Evolutionary conservation across 2,888 invertebrate species (phyloP).

Genomic region (Pammene fasciana): DNA sequence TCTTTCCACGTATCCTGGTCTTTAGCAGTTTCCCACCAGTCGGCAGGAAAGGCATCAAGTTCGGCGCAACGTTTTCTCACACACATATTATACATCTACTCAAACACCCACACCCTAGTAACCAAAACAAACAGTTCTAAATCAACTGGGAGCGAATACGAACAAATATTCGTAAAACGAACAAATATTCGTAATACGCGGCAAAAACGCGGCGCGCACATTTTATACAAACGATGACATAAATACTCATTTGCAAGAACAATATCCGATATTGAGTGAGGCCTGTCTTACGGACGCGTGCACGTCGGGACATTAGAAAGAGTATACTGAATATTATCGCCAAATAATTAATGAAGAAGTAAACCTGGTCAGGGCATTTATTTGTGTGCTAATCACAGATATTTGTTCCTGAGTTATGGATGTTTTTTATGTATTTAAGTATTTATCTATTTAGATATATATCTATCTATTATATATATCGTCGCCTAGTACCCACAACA

Average conservation of each 20-base stretch:
- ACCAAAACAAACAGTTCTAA: constrained; percentile 39
- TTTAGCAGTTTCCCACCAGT: too few species aligned
- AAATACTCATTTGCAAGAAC: constrained; percentile 83
- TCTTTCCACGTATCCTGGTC: too few species aligned
- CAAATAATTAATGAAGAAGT: neutral
- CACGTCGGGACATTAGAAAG: constrained; percentile 53
- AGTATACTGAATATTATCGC: neutral
- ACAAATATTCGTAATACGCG: constrained; percentile 48
- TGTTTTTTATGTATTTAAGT: too few species aligned
- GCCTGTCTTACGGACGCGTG: constrained; percentile 72
- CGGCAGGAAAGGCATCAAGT: too few species aligned
- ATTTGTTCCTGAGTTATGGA: too few species aligned
- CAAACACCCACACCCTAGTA: neutral
- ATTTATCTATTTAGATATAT: too few species aligned
- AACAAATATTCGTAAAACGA: constrained; percentile 45
- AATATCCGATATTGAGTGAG: constrained; percentile 83
- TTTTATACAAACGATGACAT: constrained; percentile 81
- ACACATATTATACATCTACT: neutral
- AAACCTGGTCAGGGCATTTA: too few species aligned
- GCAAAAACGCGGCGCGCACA: constrained; percentile 66
- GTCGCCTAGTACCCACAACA: too few species aligned
- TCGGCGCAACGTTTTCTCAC: too few species aligned
- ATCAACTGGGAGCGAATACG: constrained; percentile 53
- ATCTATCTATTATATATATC: too few species aligned
- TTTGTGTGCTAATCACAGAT: too few species aligned